Percentiles rank a stretch among this genome's conserved stretches.
Conservation (phyloP, 2,797 vertebrate genomes). For the Chiloscyllium punctatum region DNA sequence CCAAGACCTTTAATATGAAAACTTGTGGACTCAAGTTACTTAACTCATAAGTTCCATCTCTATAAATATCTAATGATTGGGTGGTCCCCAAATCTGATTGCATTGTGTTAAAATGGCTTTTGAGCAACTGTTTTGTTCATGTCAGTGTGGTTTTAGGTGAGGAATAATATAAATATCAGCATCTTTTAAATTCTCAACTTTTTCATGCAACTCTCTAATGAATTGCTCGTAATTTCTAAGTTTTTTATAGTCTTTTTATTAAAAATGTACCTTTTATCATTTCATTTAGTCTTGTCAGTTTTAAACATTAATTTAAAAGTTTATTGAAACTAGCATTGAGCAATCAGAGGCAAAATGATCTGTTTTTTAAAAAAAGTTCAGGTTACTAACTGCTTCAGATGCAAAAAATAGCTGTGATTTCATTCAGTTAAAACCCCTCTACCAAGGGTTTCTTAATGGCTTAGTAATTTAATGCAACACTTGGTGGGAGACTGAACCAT, state of each 20-base stretch:
- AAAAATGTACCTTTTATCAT: neutral
- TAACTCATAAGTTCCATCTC: slow-evolving; percentile 23
- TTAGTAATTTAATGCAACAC: neutral
- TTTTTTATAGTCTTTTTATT: neutral
- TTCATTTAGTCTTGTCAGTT: neutral
- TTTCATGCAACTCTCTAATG: neutral
- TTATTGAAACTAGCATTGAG: slow-evolving; percentile 4
- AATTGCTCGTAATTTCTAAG: neutral
- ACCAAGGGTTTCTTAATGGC: neutral
- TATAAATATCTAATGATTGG: neutral
- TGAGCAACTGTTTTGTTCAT: neutral
- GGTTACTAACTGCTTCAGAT: neutral
- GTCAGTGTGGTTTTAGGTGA: neutral
- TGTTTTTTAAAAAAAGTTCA: too few species aligned
- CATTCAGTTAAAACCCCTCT: neutral
- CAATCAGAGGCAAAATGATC: neutral
- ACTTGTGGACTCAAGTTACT: slow-evolving; percentile 18
- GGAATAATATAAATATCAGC: neutral
- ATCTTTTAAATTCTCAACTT: slow-evolving; percentile 22
- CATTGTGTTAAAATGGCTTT: neutral
- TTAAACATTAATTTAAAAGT: neutral
- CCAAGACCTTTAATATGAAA: slow-evolving; percentile 29
- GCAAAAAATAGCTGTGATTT: neutral
- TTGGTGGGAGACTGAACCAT: neutral
- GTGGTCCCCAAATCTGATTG: neutral